Evolutionary conservation across 2,888 invertebrate species (phyloP), one percentile per base, ranked within the genome.

Genomic region (Adelognathus sp.): DNA sequence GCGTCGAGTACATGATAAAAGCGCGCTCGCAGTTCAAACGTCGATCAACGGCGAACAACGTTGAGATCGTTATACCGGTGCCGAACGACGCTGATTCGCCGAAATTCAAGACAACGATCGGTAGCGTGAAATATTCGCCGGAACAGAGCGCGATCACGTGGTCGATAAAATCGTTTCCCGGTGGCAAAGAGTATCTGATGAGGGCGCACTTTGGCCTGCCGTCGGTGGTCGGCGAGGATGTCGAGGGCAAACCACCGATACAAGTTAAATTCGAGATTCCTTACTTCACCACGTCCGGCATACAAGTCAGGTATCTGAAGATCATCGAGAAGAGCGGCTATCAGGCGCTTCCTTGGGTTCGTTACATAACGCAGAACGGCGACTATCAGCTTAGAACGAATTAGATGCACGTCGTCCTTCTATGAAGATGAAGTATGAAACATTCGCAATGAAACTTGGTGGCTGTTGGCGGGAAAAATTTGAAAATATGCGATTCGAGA

Each of bases 321-420:
- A 99, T 99, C 86, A 99, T 99, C 87, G 99, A 99, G 90, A 99
- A 99, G 92, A 98, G 98, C 92, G 99, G 99, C 0, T 99, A 99
- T 91, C 99, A 99, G 92, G 99, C 99, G 0, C 91, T 99, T 81
- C 99, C 99, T 0, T 99, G 99, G 99, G 99, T 99, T 3, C 94
- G 99, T n/a, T 99, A 99, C 91, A 99, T 99, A 82, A 99, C 99
- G 44, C 99, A 99, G 91, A 99, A 99, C 91, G 99, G 99, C 64
- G 99, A 99, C 92, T 99, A 99, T 91, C 99, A 99, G 90, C 93
- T 99, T 83, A 94, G 99, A 92, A 99, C 98, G 83, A 97, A 97
- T 92, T 98, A 93, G n/a, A n/a, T n/a, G n/a, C n/a, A 93, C 33
- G 24, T 21, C n/a, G n/a, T 14, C 11, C 11, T 1, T 1, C 11